phyloP scores from a whole-genome alignment of 2,888 invertebrate species.

The Meghimatium bilineatum region DNA sequence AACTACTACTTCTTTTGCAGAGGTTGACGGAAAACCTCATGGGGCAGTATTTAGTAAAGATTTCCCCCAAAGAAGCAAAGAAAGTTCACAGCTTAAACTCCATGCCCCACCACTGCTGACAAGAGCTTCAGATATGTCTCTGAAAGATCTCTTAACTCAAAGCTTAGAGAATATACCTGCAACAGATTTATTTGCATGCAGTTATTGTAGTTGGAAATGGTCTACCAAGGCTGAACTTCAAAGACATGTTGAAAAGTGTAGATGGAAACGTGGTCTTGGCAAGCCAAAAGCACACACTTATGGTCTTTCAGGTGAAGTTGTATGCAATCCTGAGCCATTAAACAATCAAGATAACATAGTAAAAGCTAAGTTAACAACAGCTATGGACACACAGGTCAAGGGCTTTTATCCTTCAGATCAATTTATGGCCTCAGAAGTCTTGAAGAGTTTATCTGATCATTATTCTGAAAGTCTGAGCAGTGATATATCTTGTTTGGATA shows the following conservation, averaged over 20 bases:
- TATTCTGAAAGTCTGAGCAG: slow-evolving; percentile 17
- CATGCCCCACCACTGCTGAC: neutral
- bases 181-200: slow-evolving; percentile 4
- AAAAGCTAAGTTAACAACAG: neutral
- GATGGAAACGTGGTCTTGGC: too few species aligned
- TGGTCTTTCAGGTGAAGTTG: neutral
- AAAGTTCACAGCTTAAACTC: neutral
- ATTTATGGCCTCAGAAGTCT: slow-evolving; percentile 10
- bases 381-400: neutral
- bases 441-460: slow-evolving; percentile 25
- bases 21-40: neutral
- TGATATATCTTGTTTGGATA: neutral
- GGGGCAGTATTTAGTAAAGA: neutral
- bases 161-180: slow-evolving; percentile 2
- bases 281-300: neutral
- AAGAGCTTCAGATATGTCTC: slow-evolving; percentile 34
- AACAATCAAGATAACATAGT: neutral
- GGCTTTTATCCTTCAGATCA: neutral
- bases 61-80: neutral
- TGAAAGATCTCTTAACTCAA: slow-evolving; percentile 31
- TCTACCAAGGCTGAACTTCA: slow-evolving; percentile 24
- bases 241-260: slow-evolving; percentile 24
- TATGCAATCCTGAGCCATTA: neutral
- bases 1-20: neutral
- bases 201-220: slow-evolving; percentile 16